These are phyloP conservation scores for Drosophila triauraria DNA, from an alignment of 1,140 invertebrate genomes.

Conservation along the genomic window DNA sequence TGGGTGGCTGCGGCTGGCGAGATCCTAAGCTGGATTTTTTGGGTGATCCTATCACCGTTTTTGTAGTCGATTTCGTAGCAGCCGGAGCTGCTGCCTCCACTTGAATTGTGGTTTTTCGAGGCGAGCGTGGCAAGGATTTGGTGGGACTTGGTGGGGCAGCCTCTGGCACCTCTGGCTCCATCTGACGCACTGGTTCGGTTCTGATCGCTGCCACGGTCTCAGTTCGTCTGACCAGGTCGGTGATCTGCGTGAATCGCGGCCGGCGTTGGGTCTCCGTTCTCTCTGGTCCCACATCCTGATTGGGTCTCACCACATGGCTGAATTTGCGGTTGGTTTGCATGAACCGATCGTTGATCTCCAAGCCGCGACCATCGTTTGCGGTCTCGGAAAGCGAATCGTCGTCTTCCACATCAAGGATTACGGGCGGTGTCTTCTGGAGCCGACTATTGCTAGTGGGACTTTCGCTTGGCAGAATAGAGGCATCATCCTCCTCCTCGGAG, in stretches of 20 bases:
- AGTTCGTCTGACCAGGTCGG: conserved; percentile 52
- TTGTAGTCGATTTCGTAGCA: background rate
- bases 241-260: conserved; percentile 70
- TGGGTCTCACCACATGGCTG: conserved; percentile 59
- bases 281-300: conserved; percentile 19
- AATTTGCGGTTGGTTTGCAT: conserved; percentile 75
- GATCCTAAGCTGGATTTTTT: background rate
- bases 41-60: background rate
- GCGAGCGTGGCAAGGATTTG: conserved; percentile 39
- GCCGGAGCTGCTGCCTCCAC: background rate
- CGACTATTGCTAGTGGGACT: background rate
- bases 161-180: background rate
- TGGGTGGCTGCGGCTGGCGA: background rate
- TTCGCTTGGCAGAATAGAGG: conserved; percentile 2
- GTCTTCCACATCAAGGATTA: conserved; percentile 69
- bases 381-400: conserved; percentile 48
- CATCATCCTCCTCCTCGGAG: conserved; percentile 25
- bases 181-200: background rate
- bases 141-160: conserved; percentile 30
- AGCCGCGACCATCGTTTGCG: conserved; percentile 20
- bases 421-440: conserved; percentile 54
- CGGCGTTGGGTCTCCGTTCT: conserved; percentile 6
- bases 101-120: conserved; percentile 7
- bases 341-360: conserved; percentile 69
- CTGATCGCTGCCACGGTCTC: background rate